Percentiles rank a stretch among this genome's conserved stretches.
Conservation (phyloP, 2,888 invertebrate genomes). For the Tachina lurida region DNA sequence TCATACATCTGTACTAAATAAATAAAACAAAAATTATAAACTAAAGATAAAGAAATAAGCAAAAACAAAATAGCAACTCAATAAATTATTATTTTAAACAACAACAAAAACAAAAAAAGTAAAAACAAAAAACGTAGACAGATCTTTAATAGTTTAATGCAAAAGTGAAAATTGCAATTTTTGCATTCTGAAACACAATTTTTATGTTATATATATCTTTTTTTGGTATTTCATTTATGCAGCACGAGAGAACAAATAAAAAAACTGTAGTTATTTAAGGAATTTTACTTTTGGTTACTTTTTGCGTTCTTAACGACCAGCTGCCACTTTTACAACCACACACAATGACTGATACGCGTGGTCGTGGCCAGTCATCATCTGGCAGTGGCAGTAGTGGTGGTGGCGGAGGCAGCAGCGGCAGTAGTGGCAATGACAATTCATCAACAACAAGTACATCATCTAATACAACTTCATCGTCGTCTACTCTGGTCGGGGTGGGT, state of each 20-base stretch:
- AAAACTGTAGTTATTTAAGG: conserved; percentile 60
- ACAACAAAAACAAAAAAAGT: background rate
- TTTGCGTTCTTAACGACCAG: conserved; percentile 61
- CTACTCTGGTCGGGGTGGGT: conserved; percentile 73
- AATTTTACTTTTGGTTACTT: conserved; percentile 59
- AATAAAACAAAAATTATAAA: conserved; percentile 12
- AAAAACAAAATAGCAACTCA: background rate
- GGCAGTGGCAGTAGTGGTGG: conserved; percentile 72
- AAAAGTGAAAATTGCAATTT: conserved; percentile 24
- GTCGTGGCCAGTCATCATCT: conserved; percentile 75
- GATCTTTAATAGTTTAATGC: conserved; percentile 12
- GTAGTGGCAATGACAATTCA: conserved; percentile 72
- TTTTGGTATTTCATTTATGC: conserved; percentile 20
- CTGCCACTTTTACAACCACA: conserved; percentile 67
- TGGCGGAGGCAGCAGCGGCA: conserved; percentile 73
- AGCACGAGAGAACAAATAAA: conserved; percentile 26
- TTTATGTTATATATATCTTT: conserved; percentile 23
- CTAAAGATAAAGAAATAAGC: background rate
- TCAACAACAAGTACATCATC: conserved; percentile 71
- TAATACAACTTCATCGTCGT: conserved; percentile 73
- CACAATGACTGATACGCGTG: conserved; percentile 82
- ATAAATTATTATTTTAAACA: conserved; percentile 26
- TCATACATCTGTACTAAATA: no score
- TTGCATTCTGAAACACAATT: conserved; percentile 32
- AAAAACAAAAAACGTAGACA: conserved; percentile 10